These are phyloP conservation scores for Baronia brevicornis DNA, from an alignment of 2,888 invertebrate genomes.

Conservation along the genomic window DNA sequence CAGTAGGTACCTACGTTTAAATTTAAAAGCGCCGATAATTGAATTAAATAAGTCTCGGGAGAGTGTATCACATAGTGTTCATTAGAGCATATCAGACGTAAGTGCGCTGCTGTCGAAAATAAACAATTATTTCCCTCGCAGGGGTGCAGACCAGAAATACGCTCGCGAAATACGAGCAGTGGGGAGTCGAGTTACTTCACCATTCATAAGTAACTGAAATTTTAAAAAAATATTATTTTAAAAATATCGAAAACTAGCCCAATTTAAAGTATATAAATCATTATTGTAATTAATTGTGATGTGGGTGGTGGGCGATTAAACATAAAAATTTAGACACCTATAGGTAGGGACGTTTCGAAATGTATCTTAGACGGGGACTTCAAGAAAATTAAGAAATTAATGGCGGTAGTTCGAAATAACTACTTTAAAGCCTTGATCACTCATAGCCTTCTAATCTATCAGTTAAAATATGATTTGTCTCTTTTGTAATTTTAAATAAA, in stretches of 20 bases:
- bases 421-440: too few relatives aligned
- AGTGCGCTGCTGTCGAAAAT: conserved; percentile 61
- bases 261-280: not conserved
- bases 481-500: too few relatives aligned
- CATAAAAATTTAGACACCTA: too few relatives aligned
- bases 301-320: too few relatives aligned
- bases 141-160: conserved; percentile 38
- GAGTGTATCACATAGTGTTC: conserved; percentile 25
- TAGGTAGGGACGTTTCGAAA: too few relatives aligned
- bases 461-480: too few relatives aligned
- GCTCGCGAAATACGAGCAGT: conserved; percentile 41
- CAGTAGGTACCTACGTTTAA: conserved; percentile 5
- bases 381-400: too few relatives aligned
- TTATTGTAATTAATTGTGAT: too few relatives aligned
- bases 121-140: conserved; percentile 69
- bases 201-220: conserved; percentile 30
- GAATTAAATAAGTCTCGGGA: conserved; percentile 12
- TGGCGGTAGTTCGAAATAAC: too few relatives aligned
- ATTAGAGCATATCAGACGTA: conserved; percentile 39
- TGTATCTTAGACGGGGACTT: too few relatives aligned
- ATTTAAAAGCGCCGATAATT: conserved; percentile 13
- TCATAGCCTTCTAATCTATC: too few relatives aligned
- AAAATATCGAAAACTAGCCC: not conserved
- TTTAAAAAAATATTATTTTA: not conserved
- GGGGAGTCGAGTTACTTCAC: conserved; percentile 33